Conservation (phyloP, 2,888 invertebrate species). For the Papilio protenor region DNA sequence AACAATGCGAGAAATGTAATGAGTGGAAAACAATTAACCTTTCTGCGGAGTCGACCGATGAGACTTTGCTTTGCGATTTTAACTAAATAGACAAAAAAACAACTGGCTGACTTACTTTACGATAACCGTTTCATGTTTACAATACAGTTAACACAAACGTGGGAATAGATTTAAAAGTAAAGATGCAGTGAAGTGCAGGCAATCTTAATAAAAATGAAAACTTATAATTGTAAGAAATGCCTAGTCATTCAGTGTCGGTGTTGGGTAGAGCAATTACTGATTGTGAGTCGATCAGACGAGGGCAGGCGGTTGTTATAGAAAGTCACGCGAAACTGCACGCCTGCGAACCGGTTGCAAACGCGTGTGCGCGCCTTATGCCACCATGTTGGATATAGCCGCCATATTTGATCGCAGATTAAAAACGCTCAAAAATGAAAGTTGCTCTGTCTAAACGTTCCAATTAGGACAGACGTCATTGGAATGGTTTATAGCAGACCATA, state of each 20-base stretch:
- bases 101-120: background rate
- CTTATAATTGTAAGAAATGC: conserved; percentile 9
- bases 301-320: conserved; percentile 59
- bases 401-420: conserved; percentile 26
- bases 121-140: background rate
- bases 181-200: background rate
- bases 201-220: background rate
- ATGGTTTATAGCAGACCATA: background rate
- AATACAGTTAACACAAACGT: background rate
- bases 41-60: conserved; percentile 26
- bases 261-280: conserved; percentile 32
- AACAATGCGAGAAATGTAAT: conserved; percentile 44
- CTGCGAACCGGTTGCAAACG: conserved; percentile 55
- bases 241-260: background rate
- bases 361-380: conserved; percentile 52
- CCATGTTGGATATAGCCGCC: conserved; percentile 26
- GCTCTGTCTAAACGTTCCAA: conserved; percentile 7
- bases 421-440: conserved; percentile 30
- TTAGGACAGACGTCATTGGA: conserved; percentile 5
- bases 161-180: background rate
- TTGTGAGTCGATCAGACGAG: conserved; percentile 41
- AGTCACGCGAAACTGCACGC: conserved; percentile 70
- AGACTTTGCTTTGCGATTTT: conserved; percentile 33
- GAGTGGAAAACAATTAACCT: conserved; percentile 42
- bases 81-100: conserved; percentile 38